phyloP scores from a whole-genome alignment of 2,797 vertebrate species.

The Eulemur coronatus region DNA sequence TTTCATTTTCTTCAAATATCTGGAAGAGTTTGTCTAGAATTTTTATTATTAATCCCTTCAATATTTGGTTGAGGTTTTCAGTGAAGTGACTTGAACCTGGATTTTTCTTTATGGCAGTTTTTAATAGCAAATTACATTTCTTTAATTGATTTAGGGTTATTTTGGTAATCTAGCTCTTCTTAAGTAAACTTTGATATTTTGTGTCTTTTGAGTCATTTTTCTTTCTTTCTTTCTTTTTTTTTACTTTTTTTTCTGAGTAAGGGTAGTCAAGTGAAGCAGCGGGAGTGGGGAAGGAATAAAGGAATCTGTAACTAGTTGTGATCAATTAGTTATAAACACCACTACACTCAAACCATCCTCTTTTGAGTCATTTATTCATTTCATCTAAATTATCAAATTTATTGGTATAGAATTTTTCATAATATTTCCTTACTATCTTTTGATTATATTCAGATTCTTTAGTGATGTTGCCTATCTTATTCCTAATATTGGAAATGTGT shows the following conservation, averaged over 20 bases:
- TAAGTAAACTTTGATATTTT: not conserved
- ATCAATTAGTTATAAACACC: too few species aligned
- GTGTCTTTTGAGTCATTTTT: not conserved
- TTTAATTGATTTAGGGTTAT: not conserved
- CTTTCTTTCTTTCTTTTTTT: too few species aligned
- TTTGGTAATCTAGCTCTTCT: not conserved
- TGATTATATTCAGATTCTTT: not conserved
- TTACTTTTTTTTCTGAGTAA: too few species aligned
- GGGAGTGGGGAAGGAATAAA: too few species aligned
- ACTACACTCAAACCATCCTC: not conserved
- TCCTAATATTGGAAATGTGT: not conserved
- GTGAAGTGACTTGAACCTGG: not conserved
- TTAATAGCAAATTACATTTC: not conserved
- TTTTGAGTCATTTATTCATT: not conserved
- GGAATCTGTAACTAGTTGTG: too few species aligned
- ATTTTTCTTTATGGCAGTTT: not conserved
- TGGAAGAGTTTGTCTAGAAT: not conserved
- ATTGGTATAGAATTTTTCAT: not conserved
- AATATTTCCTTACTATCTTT: not conserved
- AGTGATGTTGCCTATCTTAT: not conserved
- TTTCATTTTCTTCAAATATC: not conserved
- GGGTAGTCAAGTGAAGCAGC: too few species aligned
- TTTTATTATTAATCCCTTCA: not conserved
- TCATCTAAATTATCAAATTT: not conserved
- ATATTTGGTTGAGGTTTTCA: not conserved